Conservation (phyloP, 2,888 invertebrate species). For the Notodonta ziczac region DNA sequence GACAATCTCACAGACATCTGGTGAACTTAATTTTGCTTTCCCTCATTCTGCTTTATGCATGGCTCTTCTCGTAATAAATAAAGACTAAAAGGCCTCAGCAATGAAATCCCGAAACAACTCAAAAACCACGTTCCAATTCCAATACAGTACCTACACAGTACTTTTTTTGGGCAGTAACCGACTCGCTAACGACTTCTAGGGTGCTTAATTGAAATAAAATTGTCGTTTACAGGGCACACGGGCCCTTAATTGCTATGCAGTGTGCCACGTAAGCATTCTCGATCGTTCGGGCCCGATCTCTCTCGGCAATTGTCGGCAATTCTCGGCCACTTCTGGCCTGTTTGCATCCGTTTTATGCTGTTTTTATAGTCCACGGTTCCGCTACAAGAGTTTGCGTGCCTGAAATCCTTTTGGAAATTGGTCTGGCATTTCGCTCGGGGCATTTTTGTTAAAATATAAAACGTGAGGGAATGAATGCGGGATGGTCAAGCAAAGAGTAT, state of each 20-base stretch:
- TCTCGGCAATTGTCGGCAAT: constrained; percentile 28
- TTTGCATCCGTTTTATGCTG: constrained; percentile 41
- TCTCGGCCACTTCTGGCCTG: constrained; percentile 26
- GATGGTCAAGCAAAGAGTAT: constrained; percentile 11
- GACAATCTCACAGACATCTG: too few species aligned
- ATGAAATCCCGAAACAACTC: neutral
- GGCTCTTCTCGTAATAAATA: too few species aligned
- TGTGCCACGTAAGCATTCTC: constrained; percentile 52
- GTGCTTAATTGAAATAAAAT: constrained; percentile 64
- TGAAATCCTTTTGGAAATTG: constrained; percentile 40
- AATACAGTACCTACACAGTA: constrained; percentile 12
- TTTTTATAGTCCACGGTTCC: constrained; percentile 45
- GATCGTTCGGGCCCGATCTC: constrained; percentile 32
- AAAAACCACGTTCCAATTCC: constrained; percentile 9
- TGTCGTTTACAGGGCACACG: constrained; percentile 53
- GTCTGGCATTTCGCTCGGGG: constrained; percentile 34
- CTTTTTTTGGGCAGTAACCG: constrained; percentile 41
- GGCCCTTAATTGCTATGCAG: constrained; percentile 58
- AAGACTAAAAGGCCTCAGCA: neutral
- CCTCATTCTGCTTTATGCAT: too few species aligned
- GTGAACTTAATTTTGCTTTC: too few species aligned
- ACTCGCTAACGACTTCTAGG: constrained; percentile 51
- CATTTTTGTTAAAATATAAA: constrained; percentile 39
- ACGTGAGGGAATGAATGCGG: constrained; percentile 29
- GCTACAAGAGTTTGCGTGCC: constrained; percentile 37